Conservation (phyloP, 2,113 vertebrate genomes). For the Cinclus mexicanus region DNA sequence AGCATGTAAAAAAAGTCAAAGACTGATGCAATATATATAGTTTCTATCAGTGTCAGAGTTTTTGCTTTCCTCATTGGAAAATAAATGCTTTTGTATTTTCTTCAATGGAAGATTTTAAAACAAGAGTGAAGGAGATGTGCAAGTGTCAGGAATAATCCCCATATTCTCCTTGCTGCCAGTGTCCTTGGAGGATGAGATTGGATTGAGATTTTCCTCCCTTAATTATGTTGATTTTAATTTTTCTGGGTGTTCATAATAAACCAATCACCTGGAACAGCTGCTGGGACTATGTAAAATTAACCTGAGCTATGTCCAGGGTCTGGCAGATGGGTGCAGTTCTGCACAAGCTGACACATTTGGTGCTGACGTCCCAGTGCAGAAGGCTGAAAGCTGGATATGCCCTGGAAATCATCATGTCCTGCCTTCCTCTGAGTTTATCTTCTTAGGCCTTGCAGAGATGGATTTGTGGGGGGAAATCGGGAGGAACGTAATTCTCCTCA, state of each 20-base stretch:
- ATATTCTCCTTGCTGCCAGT: not conserved
- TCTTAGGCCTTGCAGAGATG: slow-evolving; percentile 15
- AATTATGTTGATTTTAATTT: not conserved
- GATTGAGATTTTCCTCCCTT: not conserved
- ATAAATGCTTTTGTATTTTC: not conserved
- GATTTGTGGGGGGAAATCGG: not conserved
- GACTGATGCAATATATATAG: not conserved
- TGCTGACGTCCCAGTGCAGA: not conserved
- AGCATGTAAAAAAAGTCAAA: not conserved
- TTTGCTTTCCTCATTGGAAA: not conserved
- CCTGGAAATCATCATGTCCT: not conserved
- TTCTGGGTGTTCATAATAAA: not conserved
- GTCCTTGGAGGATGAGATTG: not conserved
- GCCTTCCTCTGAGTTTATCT: slow-evolving; percentile 11
- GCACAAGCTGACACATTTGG: not conserved
- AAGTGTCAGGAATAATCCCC: not conserved
- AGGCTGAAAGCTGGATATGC: not conserved
- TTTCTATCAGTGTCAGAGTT: not conserved
- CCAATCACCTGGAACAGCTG: not conserved
- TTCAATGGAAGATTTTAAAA: not conserved
- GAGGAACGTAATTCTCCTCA: slow-evolving; percentile 14
- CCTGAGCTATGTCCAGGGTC: not conserved
- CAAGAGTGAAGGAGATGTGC: not conserved
- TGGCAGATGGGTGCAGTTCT: not conserved
- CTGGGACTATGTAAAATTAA: slow-evolving; percentile 4